Evolutionary conservation across 2,797 vertebrate species (phyloP).

Genomic region (Chromobotia macracanthus): DNA sequence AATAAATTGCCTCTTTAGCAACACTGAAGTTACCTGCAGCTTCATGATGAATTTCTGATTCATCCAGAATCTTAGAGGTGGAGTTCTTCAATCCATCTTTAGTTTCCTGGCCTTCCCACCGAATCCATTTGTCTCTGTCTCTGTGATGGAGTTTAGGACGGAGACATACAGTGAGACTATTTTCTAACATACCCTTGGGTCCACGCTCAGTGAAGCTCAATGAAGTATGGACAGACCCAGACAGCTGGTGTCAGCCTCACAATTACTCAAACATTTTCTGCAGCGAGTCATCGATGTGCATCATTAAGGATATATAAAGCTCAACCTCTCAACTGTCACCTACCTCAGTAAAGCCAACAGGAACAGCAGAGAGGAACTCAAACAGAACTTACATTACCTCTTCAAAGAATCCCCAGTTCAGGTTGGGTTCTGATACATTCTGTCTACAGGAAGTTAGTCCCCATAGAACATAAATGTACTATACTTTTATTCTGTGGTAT

Average conservation of each 20-base stretch:
- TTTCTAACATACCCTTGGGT: slow-evolving; percentile 15
- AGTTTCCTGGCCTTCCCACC: slow-evolving; percentile 8
- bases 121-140: slow-evolving; percentile 25
- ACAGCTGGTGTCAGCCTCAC: slow-evolving; percentile 42
- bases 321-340: slow-evolving; percentile 35
- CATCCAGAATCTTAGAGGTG: not conserved
- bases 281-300: slow-evolving; percentile 17
- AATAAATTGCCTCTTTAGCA: not conserved
- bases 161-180: slow-evolving; percentile 10
- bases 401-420: slow-evolving; percentile 22
- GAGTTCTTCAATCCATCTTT: not conserved
- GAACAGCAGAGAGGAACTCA: slow-evolving; percentile 22
- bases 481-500: slow-evolving; percentile 2
- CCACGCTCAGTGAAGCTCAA: slow-evolving; percentile 30
- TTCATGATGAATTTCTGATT: not conserved
- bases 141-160: slow-evolving; percentile 6
- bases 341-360: slow-evolving; percentile 9
- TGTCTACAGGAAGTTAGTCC: slow-evolving; percentile 11
- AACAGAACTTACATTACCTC: slow-evolving; percentile 4
- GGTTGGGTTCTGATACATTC: slow-evolving; percentile 3
- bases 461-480: slow-evolving; percentile 21
- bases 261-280: slow-evolving; percentile 38
- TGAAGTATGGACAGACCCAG: slow-evolving; percentile 43
- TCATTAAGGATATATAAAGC: slow-evolving; percentile 45
- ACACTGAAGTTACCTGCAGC: not conserved